Conservation (phyloP, 2,113 vertebrate genomes). For the Stigmatopora nigra region DNA sequence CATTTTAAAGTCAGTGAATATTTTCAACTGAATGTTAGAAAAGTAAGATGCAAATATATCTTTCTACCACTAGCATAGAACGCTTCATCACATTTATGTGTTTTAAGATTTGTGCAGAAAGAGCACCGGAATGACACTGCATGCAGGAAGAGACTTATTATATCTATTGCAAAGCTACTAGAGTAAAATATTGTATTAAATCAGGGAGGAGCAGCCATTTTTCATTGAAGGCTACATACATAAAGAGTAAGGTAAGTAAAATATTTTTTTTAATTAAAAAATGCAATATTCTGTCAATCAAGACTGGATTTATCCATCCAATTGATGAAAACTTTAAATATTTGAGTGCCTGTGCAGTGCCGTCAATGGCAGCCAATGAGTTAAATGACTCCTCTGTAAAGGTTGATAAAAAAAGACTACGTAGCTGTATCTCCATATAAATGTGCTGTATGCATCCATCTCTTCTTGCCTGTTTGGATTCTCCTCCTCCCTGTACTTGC, state of each 20-base stretch:
- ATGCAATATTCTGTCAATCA: background rate
- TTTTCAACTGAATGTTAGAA: background rate
- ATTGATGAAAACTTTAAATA: background rate
- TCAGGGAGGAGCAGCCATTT: background rate
- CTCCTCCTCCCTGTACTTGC: constrained; percentile 6
- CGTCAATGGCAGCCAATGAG: no score
- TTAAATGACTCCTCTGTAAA: no score
- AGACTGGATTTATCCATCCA: background rate
- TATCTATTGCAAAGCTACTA: background rate
- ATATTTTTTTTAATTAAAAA: background rate
- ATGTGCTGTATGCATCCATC: constrained; percentile 5
- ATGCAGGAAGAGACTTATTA: background rate
- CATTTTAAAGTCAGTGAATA: background rate
- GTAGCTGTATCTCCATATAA: constrained; percentile 30
- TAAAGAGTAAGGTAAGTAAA: constrained; percentile 1
- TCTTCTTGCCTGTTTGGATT: background rate
- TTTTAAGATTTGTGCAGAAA: background rate
- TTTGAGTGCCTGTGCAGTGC: no score
- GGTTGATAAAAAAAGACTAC: no score
- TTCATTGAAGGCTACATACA: background rate
- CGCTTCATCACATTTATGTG: constrained; percentile 3
- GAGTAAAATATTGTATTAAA: background rate
- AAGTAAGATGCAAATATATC: constrained; percentile 16
- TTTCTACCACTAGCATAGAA: background rate
- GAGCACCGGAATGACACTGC: background rate